Conservation (phyloP, 2,797 vertebrate species). For the Leptoclinus maculatus region DNA sequence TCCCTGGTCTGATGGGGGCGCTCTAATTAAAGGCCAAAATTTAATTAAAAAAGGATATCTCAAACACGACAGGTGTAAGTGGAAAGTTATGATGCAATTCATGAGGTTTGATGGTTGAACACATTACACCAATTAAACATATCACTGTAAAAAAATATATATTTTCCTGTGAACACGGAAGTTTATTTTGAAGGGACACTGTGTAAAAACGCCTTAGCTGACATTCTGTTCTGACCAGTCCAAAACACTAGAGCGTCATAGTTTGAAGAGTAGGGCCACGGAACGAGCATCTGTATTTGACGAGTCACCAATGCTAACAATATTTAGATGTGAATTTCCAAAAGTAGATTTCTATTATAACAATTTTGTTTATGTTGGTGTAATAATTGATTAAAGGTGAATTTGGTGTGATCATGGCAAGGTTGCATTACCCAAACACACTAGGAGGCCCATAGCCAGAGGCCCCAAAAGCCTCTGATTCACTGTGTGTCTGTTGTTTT, state of each 20-base stretch:
- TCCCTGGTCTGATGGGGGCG: neutral
- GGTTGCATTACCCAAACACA: neutral
- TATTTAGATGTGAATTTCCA: neutral
- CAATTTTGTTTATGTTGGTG: neutral
- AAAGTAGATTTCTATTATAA: neutral
- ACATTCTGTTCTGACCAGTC: no score
- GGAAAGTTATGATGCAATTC: no score
- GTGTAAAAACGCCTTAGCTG: neutral
- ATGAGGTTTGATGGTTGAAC: neutral
- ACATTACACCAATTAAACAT: neutral
- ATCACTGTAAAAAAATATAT: neutral
- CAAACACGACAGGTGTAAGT: neutral
- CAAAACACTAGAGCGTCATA: no score
- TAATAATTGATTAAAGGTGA: neutral
- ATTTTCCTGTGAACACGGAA: no score
- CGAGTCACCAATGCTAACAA: neutral
- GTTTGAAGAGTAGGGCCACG: no score
- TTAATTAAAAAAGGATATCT: neutral
- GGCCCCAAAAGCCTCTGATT: no score
- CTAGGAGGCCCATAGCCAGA: no score
- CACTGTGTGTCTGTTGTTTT: no score
- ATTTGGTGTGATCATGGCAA: neutral
- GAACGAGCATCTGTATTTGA: no score
- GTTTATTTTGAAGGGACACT: no score
- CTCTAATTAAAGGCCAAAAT: neutral